Conservation (phyloP, 2,797 vertebrate genomes). For the Chloroceryle amazona region DNA sequence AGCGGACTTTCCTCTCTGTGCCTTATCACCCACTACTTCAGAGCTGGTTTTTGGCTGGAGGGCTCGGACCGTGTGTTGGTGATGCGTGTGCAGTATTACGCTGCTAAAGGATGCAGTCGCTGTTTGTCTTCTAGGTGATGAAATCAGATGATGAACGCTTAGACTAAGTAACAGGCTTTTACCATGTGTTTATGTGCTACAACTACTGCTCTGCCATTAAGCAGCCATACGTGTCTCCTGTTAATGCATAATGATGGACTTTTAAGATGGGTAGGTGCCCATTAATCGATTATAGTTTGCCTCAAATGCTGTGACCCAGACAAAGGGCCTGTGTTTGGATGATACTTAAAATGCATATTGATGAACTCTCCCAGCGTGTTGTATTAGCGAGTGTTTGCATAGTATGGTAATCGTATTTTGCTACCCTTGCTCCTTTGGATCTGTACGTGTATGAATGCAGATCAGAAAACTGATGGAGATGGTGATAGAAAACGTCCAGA, state of each 20-base stretch:
- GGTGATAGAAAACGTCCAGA: neutral
- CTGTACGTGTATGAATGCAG: accelerated
- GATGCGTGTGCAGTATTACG: neutral
- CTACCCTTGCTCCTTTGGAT: neutral
- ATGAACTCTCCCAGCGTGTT: neutral
- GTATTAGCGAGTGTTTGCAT: neutral
- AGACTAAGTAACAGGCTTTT: neutral
- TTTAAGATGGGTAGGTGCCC: neutral
- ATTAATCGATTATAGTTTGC: neutral
- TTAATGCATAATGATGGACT: neutral
- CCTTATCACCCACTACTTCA: accelerated
- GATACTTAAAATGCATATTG: neutral
- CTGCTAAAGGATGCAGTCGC: neutral
- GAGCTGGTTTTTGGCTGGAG: neutral
- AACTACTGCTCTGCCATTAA: neutral
- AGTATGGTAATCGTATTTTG: neutral
- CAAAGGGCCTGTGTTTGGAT: neutral
- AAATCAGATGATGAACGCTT: neutral
- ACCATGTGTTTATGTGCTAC: neutral
- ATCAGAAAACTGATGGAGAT: neutral
- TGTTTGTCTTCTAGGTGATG: neutral
- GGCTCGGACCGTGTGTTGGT: neutral
- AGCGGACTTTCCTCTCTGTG: neutral
- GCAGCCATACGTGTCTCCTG: neutral
- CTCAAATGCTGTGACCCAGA: neutral